Evolutionary conservation across 2,888 invertebrate species (phyloP).

Genomic region (Stomorhina lunata): DNA sequence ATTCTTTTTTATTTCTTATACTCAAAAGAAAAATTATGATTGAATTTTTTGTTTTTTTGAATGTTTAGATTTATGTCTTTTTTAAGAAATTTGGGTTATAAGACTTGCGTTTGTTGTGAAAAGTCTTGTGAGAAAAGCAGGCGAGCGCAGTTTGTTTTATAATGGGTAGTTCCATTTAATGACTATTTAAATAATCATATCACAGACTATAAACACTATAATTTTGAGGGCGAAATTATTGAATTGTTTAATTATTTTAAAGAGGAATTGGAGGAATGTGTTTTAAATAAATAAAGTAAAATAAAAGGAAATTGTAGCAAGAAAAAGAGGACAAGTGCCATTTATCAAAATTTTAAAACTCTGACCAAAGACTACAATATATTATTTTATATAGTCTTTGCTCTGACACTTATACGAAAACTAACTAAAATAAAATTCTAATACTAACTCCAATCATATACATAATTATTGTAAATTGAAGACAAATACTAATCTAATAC

Average conservation of each 20-base stretch:
- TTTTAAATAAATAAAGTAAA: too few species aligned
- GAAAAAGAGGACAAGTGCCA: too few species aligned
- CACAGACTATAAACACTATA: slow-evolving; percentile 18
- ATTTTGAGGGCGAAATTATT: background rate
- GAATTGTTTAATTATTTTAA: slow-evolving; percentile 37
- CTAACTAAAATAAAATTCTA: too few species aligned
- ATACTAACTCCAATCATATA: too few species aligned
- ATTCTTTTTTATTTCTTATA: slow-evolving; percentile 18
- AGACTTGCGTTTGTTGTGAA: background rate
- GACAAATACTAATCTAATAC: too few species aligned
- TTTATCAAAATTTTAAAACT: too few species aligned
- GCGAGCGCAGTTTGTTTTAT: background rate
- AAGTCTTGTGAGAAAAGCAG: too few species aligned
- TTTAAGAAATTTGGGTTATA: slow-evolving; percentile 29
- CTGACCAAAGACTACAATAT: too few species aligned
- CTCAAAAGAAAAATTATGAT: slow-evolving; percentile 38
- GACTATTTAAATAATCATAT: slow-evolving; percentile 26
- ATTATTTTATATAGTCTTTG: too few species aligned
- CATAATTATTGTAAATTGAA: too few species aligned
- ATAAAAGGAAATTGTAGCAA: too few species aligned
- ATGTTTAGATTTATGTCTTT: slow-evolving; percentile 45
- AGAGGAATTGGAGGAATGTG: background rate
- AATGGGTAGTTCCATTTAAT: background rate
- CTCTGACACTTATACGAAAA: too few species aligned
- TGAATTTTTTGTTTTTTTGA: slow-evolving; percentile 14